Evolutionary conservation across 2,113 vertebrate genomes (phyloP).

Genomic region (Platysteira castanea): DNA sequence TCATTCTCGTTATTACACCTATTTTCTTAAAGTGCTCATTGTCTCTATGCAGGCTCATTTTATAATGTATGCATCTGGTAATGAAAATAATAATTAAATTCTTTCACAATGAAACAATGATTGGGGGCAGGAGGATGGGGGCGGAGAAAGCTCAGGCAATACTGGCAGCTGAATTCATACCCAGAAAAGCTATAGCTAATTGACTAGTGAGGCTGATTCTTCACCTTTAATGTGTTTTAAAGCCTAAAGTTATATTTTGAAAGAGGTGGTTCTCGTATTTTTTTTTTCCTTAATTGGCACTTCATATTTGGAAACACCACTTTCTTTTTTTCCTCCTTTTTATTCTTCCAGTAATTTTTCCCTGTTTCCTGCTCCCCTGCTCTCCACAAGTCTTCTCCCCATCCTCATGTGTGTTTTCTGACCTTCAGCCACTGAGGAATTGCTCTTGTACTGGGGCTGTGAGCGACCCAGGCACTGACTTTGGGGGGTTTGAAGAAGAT

Average conservation of each 20-base stretch:
- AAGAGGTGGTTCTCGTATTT: background rate
- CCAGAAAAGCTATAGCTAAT: background rate
- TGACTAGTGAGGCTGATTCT: background rate
- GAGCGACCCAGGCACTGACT: background rate
- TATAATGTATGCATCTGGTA: constrained; percentile 29
- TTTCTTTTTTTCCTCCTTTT: fast-evolving
- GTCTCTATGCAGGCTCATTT: background rate
- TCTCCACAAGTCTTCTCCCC: fast-evolving
- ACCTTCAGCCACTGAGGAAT: background rate
- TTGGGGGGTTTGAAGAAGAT: background rate
- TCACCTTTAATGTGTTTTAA: background rate
- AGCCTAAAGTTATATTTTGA: background rate
- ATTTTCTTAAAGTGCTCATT: constrained; percentile 7
- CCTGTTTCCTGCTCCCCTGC: background rate
- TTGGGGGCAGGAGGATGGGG: background rate
- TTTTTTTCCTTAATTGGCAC: background rate
- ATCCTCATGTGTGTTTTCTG: background rate
- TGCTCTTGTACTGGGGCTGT: background rate
- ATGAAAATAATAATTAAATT: constrained; percentile 57
- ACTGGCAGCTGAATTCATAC: background rate
- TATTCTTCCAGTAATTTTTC: background rate
- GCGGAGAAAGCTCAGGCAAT: background rate
- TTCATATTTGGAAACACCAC: background rate
- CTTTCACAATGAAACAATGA: constrained; percentile 30
- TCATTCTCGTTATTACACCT: background rate